Evolutionary conservation across 2,888 invertebrate species (phyloP), one percentile per base, ranked within the genome.

Genomic region (Agonopterix alstromeriana): DNA sequence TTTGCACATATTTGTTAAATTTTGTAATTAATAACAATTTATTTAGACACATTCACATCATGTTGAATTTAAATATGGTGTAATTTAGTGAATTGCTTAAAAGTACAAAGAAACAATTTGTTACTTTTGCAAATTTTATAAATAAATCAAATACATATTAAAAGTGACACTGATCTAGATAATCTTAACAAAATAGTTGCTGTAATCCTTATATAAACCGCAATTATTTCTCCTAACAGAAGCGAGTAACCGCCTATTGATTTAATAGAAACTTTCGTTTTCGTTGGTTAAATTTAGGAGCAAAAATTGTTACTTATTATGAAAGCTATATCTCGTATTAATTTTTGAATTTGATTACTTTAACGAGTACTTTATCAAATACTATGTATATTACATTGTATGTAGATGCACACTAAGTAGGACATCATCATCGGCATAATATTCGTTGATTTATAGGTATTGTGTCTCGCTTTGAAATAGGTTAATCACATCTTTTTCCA

Each of bases 51-150:
- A 73, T 85, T 81, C 73, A 75, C 73, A 76, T 76, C 77, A 68
- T 79, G 80, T 86, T 86, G 74, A 80, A 83, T 83, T 68, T 80
- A 73, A 76, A 77, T 81, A 77, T 77, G 78, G 84, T 84, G 88
- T 88, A 84, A 87, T 86, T 86, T 89, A 89, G 89, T 84, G 90
- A 91, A 92, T 90, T 91, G 91, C 91, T 91, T 91, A 89, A 86
- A 91, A 92, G 92, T 92, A 92, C 92, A 92, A 92, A 89, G 78
- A 87, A 85, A 88, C 90, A 82, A 90, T 91, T 91, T 90, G 91
- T 92, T 92, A 92, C 91, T 92, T 92, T 91, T 92, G 91, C 90
- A 92, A 92, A 92, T 92, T 92, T 91, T 92, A 92, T 92, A 86
- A 87, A 61, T 82, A 81, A 86, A 80, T 70, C 73, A 75, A 82